phyloP scores from a whole-genome alignment of 2,888 invertebrate species.

The Pandemis cinnamomeana region DNA sequence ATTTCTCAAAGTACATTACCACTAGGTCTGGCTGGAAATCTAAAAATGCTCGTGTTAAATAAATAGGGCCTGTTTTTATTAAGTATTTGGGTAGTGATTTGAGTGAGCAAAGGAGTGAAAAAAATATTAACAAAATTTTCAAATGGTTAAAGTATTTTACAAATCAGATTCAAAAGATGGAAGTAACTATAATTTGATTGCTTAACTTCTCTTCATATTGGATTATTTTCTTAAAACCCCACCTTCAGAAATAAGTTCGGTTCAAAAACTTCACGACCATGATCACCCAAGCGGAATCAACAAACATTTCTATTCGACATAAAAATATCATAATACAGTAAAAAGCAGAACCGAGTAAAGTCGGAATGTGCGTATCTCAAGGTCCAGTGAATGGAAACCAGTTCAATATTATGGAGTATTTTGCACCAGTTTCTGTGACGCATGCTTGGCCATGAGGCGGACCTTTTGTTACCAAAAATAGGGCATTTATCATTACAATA shows the following conservation, averaged over 20 bases:
- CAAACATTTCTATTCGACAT: background rate
- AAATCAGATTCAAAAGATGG: too few species aligned
- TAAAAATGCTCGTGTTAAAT: background rate
- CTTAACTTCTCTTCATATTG: too few species aligned
- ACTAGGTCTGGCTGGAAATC: background rate
- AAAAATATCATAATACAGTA: background rate
- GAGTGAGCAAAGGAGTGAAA: too few species aligned
- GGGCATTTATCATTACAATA: background rate
- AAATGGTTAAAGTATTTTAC: too few species aligned
- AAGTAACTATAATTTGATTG: too few species aligned
- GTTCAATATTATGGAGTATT: constrained; percentile 17
- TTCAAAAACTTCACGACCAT: background rate
- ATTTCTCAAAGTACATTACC: background rate
- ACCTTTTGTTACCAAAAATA: constrained; percentile 15
- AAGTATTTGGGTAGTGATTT: too few species aligned
- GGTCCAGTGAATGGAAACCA: constrained; percentile 18
- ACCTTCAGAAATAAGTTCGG: too few species aligned
- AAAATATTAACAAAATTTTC: too few species aligned
- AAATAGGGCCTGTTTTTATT: too few species aligned
- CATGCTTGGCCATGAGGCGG: background rate
- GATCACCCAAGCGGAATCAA: background rate
- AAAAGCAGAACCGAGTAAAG: constrained; percentile 3
- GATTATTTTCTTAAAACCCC: too few species aligned
- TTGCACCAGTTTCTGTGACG: background rate
- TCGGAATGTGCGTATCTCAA: background rate